These are phyloP conservation scores for Drosophila aldrichi DNA, from an alignment of 2,888 invertebrate species.

Conservation along the genomic window DNA sequence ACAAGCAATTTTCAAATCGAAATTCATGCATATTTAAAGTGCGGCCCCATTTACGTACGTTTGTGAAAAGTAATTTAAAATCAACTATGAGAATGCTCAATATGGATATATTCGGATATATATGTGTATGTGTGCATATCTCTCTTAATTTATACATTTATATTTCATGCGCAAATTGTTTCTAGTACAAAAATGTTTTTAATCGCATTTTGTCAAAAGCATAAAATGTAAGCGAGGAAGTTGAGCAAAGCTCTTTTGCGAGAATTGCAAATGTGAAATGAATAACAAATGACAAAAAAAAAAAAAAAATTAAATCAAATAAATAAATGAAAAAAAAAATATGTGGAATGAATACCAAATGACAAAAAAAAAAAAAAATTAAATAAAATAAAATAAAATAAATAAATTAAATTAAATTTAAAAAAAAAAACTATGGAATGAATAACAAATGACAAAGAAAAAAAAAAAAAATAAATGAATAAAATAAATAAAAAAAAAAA, in stretches of 20 bases:
- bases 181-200: neutral
- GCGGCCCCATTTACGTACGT: neutral
- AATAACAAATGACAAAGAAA: neutral
- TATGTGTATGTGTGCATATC: neutral
- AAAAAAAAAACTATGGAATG: constrained; percentile 1
- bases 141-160: constrained; percentile 3
- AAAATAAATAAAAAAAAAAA: no score
- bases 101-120: neutral
- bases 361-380: no score
- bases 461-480: neutral
- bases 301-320: neutral
- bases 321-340: no score
- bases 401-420: no score
- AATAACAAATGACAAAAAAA: neutral
- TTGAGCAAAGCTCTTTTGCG: neutral
- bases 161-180: constrained; percentile 13
- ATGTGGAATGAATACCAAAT: no score
- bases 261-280: constrained; percentile 2
- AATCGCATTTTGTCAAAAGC: constrained; percentile 3
- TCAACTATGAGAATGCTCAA: constrained; percentile 11
- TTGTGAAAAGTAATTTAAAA: constrained; percentile 19
- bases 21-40: constrained; percentile 18
- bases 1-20: constrained; percentile 8
- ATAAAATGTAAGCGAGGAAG: neutral
- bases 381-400: no score